These are phyloP conservation scores for Prietella phreatophila DNA, from an alignment of 2,113 vertebrate genomes.

Conservation along the genomic window DNA sequence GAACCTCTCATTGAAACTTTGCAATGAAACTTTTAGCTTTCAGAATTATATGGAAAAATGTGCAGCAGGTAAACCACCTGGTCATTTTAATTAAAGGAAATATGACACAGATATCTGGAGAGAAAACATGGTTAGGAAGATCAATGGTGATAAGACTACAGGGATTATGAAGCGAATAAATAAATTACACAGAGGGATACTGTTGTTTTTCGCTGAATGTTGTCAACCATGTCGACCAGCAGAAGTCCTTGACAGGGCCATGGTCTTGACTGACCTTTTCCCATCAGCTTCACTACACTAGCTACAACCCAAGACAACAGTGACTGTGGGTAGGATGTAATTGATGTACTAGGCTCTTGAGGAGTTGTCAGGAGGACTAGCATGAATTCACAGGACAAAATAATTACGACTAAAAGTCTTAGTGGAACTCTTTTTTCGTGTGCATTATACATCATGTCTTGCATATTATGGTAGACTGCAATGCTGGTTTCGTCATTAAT, in stretches of 20 bases:
- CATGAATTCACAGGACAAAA: conserved; percentile 49
- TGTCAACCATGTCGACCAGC: conserved; percentile 30
- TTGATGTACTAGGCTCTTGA: conserved; percentile 59
- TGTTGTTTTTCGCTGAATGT: conserved; percentile 46
- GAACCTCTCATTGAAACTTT: neutral
- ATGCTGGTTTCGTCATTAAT: neutral
- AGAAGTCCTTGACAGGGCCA: conserved; percentile 40
- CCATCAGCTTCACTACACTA: conserved; percentile 55
- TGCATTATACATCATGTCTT: neutral
- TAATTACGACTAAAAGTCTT: conserved; percentile 8
- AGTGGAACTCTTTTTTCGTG: neutral
- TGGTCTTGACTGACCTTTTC: conserved; percentile 65
- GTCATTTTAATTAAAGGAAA: conserved; percentile 29
- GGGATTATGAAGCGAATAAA: conserved; percentile 40
- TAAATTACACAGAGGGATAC: conserved; percentile 31
- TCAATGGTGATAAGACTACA: conserved; percentile 10
- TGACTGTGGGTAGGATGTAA: conserved; percentile 63
- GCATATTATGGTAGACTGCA: neutral
- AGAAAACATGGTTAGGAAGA: conserved; percentile 2
- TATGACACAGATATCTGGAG: conserved; percentile 26
- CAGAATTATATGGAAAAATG: neutral
- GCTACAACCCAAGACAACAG: conserved; percentile 54
- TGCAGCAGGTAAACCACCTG: neutral
- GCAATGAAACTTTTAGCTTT: neutral
- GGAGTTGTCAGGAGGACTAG: conserved; percentile 42